Evolutionary conservation across 2,888 invertebrate genomes (phyloP).

Genomic region (Anagyrus pseudococci): DNA sequence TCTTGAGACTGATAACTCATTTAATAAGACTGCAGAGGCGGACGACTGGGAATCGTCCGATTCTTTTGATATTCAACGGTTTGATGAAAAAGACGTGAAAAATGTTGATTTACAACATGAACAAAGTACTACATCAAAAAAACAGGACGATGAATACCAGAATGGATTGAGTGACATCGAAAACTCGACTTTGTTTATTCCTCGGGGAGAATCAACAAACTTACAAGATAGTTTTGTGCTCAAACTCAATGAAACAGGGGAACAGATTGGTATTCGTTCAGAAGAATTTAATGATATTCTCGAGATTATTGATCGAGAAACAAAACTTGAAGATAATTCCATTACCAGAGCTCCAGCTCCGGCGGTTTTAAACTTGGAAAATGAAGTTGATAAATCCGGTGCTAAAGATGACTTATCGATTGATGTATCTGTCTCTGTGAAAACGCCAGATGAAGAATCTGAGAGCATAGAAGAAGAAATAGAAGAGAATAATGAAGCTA

Average conservation of each 20-base stretch:
- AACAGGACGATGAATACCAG: constrained; percentile 5
- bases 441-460: constrained; percentile 22
- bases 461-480: constrained; percentile 35
- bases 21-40: constrained; percentile 25
- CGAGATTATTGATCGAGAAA: constrained; percentile 45
- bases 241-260: constrained; percentile 37
- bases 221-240: constrained; percentile 38
- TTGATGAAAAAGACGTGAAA: constrained; percentile 19
- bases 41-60: constrained; percentile 48
- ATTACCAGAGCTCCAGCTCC: background rate
- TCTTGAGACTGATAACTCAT: constrained; percentile 11
- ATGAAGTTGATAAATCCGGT: constrained; percentile 12
- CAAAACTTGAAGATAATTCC: constrained; percentile 29
- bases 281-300: constrained; percentile 48
- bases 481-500: constrained; percentile 17
- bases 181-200: constrained; percentile 46
- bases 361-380: constrained; percentile 7
- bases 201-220: constrained; percentile 50
- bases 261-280: constrained; percentile 36
- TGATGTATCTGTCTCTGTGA: constrained; percentile 11
- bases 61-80: constrained; percentile 42
- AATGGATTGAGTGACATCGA: constrained; percentile 42
- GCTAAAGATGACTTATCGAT: constrained; percentile 9
- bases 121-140: constrained; percentile 8
- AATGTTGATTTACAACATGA: constrained; percentile 10